Base-by-base conservation (phyloP, 2,797 vertebrate genomes). In the Sebastolobus altivelis region DNA sequence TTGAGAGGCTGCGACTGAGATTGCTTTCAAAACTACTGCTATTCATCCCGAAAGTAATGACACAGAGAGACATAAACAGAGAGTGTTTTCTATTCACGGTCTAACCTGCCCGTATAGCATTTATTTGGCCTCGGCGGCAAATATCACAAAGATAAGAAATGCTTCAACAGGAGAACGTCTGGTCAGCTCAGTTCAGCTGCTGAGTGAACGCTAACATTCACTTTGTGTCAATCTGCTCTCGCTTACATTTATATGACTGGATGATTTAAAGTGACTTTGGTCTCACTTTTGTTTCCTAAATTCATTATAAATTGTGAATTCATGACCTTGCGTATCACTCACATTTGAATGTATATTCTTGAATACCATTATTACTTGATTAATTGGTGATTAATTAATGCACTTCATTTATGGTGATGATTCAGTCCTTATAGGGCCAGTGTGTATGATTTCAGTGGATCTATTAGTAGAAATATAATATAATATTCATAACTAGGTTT, bases 1-100 rank as follows among this genome's bases (percentile, higher is more conserved):
- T 25, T 76, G 68, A 80, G 86, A 80, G 65, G 65, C 79, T 35
- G 72, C 7, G 31, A 62, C 77, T 35, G 79, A 80, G 84, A 84
- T 87, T 90, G 86, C 85, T 87, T 86, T 90, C 76, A 84, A 75
- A 88, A 65, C 43, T 33, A 20, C 72, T 43, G 74, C 84, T 85
- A 77, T 81, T 84, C 69, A 80, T 33, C 56, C 37, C 10, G 1
- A 79, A 72, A 68, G 83, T 82, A 88, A 86, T 78, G 82, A 87
- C 74, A 77, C 35, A 73, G 33, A 72, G 66, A 78, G 74, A 79
- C 65, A 84, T 56, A 84, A 82, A 85, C 79, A 81, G 55, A 67
- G 56, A 65, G 80, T 37, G 72, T 37, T 85, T 81, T 83, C 85
- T 90, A 77, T 93, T 91, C 84, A 89, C 55, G 72, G 71, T 59